phyloP scores from a whole-genome alignment of 2,797 vertebrate genomes.

The Siniperca scherzeri region DNA sequence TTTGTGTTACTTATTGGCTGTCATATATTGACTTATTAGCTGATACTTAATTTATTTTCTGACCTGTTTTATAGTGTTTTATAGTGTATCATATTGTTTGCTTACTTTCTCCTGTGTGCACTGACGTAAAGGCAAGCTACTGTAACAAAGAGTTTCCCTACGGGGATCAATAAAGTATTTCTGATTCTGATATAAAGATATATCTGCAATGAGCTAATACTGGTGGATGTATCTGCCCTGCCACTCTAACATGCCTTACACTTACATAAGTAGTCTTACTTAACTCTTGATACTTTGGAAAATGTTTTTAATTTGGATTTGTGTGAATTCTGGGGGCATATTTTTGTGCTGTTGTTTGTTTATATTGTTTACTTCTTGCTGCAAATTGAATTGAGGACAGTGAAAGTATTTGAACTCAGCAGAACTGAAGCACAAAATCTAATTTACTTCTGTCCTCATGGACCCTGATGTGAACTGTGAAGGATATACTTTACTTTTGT shows the following conservation, averaged over 20 bases:
- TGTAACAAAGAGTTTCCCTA: no score
- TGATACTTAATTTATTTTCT: no score
- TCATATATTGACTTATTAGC: no score
- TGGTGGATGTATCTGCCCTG: background rate
- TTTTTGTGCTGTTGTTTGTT: slow-evolving; percentile 34
- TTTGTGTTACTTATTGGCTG: background rate
- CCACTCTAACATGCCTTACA: background rate
- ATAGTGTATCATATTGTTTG: no score
- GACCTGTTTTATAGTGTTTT: no score
- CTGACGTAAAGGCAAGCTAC: no score
- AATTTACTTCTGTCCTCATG: slow-evolving; percentile 29
- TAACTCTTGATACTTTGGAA: background rate
- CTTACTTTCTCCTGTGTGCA: no score
- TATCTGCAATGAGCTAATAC: background rate
- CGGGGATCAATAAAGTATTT: no score
- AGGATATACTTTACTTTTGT: slow-evolving; percentile 13
- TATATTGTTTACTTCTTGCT: slow-evolving; percentile 20
- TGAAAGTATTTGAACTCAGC: slow-evolving; percentile 20
- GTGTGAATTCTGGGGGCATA: background rate
- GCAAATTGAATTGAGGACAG: slow-evolving; percentile 46
- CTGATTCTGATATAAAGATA: no score
- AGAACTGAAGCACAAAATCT: slow-evolving; percentile 44
- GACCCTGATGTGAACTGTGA: slow-evolving; percentile 19
- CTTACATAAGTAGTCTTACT: background rate
- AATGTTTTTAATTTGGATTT: slow-evolving; percentile 21